Evolutionary conservation across 37 sponge, comb jelly and placozoan species (phyloP), one percentile per base, ranked within the genome.

Genomic region (Hormiphora californensis): DNA sequence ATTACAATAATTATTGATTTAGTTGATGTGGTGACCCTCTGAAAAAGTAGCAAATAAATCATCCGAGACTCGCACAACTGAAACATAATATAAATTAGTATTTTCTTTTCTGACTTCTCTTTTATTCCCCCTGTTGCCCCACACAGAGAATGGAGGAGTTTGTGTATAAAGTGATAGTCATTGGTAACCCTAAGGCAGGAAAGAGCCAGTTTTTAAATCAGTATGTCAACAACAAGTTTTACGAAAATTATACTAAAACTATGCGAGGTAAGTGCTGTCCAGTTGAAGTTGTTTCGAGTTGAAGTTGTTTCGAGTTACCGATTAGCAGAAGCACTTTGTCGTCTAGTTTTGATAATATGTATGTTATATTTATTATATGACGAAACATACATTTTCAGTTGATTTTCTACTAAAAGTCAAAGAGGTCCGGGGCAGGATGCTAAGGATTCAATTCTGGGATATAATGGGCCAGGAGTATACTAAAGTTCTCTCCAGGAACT

Each of bases 391-490:
- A 49, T 49, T 15, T 49, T 15, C 61, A 57, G 81, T 73, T 11
- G 81, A 73, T 28, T 73, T 28, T 46, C 81, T 36, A 28, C 81
- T 43, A 28, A 73, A 73, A 73, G 46, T 41, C 3, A 41, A 43
- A 15, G 28, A 73, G 12, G 4, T n/a, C 3, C 4, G 43, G 12
- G 38, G 23, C 1, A 28, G 81, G 3, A 73, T 46, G 15, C 81
- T 73, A 43, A 43, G 81, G 23, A 73, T 73, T 11, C 81, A 73
- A 28, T 73, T 73, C 81, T 73, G 81, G 81, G 81, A 73, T 28
- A 73, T 73, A n/a, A 22, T 25, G 0, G 81, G 81, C 3, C 81
- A 73, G 46, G 81, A 73, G 46, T 3, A 73, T 46, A 73, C 46
- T 15, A 73, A 73, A 21, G 44, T 40, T 9, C 46, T 73, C 28